A percentile compares a stretch with the other conserved stretches of the same genome.
phyloP scores from a whole-genome alignment of 2,113 vertebrate genomes.

The Lates calcarifer region DNA sequence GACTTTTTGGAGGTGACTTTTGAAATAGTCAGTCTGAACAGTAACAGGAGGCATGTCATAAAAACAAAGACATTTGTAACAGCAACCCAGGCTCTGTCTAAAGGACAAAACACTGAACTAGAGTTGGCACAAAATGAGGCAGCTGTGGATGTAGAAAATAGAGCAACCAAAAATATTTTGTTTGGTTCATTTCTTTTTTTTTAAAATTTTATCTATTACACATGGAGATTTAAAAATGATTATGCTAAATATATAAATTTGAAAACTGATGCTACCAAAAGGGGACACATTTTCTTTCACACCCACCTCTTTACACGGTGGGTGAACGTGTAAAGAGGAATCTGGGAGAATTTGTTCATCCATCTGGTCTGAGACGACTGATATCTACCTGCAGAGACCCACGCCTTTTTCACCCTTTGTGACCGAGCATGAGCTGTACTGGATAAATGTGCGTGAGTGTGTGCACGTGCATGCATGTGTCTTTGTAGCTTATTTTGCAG shows the following conservation, averaged over 20 bases:
- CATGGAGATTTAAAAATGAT: neutral
- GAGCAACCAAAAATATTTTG: neutral
- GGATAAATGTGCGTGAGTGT: constrained; percentile 3
- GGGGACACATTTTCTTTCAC: neutral
- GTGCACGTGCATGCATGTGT: constrained; percentile 39
- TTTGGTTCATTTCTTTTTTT: neutral
- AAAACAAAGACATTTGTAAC: constrained; percentile 31
- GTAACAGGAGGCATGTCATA: neutral
- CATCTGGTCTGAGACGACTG: neutral
- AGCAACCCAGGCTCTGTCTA: constrained; percentile 18
- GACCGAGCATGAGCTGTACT: constrained; percentile 11
- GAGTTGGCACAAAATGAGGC: constrained; percentile 56
- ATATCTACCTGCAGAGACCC: constrained; percentile 19
- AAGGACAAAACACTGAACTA: constrained; percentile 12
- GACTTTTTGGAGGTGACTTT: neutral
- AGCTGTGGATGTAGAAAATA: constrained; percentile 10
- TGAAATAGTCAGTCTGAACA: constrained; percentile 16
- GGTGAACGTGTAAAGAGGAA: neutral
- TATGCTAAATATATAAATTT: neutral
- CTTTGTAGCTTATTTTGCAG: constrained; percentile 79
- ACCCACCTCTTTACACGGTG: too few relatives aligned
- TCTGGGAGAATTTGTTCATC: neutral
- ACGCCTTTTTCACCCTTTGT: neutral
- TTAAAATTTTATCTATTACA: neutral
- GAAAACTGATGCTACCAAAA: neutral